A percentile compares a stretch with the other conserved stretches of the same genome.
Conservation (phyloP, 2,113 vertebrate genomes). For the Leptobrachium leishanense region DNA sequence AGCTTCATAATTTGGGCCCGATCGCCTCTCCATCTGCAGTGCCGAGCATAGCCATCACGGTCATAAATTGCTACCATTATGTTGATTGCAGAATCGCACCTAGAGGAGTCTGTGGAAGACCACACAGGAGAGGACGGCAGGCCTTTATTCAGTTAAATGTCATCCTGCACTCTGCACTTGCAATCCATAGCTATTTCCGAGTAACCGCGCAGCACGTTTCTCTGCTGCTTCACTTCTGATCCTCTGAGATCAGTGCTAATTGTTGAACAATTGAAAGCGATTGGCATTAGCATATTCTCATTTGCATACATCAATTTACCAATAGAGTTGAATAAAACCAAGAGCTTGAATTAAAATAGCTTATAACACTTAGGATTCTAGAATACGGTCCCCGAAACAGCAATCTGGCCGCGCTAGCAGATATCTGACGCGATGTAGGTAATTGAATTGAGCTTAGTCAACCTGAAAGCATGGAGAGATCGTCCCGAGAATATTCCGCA, state of each 20-base stretch:
- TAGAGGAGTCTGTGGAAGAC: too few relatives aligned
- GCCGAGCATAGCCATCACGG: too few relatives aligned
- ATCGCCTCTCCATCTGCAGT: too few relatives aligned
- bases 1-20: too few relatives aligned
- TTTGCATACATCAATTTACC: background rate
- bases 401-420: background rate
- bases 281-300: conserved; percentile 5
- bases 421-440: background rate
- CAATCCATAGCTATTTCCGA: too few relatives aligned
- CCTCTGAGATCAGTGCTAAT: background rate
- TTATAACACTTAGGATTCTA: background rate
- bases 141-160: too few relatives aligned
- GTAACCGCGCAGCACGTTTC: background rate
- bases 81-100: too few relatives aligned
- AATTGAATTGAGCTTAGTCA: background rate
- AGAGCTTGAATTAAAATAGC: background rate
- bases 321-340: background rate
- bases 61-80: too few relatives aligned
- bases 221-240: background rate
- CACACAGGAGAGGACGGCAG: too few relatives aligned
- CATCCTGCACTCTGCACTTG: too few relatives aligned
- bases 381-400: background rate
- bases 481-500: background rate
- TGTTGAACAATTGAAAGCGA: background rate
- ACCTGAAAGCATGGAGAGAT: background rate